Percentiles rank a stretch among this genome's conserved stretches.
Conservation (phyloP, 2,113 vertebrate genomes). For the Hyaena hyaena region DNA sequence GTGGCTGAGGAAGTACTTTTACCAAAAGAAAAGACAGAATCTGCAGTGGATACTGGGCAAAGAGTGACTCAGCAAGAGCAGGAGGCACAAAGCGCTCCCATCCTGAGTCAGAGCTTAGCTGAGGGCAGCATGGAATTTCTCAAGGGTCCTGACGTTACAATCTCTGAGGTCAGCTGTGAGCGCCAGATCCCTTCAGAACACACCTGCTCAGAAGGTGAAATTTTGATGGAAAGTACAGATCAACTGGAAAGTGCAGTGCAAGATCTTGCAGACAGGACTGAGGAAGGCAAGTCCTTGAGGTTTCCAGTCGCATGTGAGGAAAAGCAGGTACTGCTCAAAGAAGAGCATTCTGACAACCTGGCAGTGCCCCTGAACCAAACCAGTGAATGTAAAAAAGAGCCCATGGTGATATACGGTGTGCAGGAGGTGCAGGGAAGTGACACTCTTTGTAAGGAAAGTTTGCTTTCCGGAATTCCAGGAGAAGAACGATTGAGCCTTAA, state of each 20-base stretch:
- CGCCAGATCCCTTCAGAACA: constrained; percentile 82
- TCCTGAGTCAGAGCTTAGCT: constrained; percentile 82
- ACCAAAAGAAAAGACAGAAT: constrained; percentile 85
- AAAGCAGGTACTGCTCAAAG: constrained; percentile 83
- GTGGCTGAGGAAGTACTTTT: constrained; percentile 81
- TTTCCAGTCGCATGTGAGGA: constrained; percentile 89
- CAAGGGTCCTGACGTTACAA: constrained; percentile 71
- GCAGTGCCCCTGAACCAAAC: constrained; percentile 65
- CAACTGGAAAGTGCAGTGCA: constrained; percentile 85
- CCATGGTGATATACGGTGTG: constrained; percentile 64
- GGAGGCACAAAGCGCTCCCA: constrained; percentile 83
- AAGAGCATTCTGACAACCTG: constrained; percentile 81
- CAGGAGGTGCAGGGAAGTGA: constrained; percentile 82
- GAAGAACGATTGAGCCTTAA: constrained; percentile 83
- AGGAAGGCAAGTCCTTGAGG: constrained; percentile 88
- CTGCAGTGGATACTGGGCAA: constrained; percentile 75
- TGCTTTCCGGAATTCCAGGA: constrained; percentile 82
- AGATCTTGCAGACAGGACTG: constrained; percentile 88
- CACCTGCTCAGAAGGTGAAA: constrained; percentile 81
- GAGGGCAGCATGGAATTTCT: constrained; percentile 82
- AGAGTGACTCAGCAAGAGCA: constrained; percentile 87
- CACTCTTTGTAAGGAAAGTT: constrained; percentile 88
- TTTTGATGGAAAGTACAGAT: constrained; percentile 84
- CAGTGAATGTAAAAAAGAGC: constrained; percentile 80
- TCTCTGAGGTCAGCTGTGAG: constrained; percentile 84